Percentiles rank a stretch among this genome's conserved stretches.
phyloP scores from a whole-genome alignment of 2,113 vertebrate species.

The Gallinago media region DNA sequence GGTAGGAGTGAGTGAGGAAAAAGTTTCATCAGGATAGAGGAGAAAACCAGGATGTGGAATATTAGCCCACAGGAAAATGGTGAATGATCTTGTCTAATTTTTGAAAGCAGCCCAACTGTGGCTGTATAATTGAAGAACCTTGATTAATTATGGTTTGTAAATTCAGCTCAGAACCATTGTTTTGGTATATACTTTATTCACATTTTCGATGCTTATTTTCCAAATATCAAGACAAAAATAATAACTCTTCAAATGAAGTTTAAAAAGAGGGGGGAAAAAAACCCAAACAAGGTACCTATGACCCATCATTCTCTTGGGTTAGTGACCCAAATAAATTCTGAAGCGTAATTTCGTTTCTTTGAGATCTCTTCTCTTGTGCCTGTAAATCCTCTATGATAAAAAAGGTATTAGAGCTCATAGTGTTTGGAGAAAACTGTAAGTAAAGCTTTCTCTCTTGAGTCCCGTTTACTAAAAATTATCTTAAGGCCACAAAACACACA shows the following conservation, averaged over 20 bases:
- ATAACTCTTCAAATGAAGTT: not conserved
- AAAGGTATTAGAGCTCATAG: not conserved
- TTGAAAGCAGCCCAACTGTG: not conserved
- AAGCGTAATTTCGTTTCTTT: not conserved
- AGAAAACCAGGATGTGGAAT: not conserved
- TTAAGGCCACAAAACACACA: not conserved
- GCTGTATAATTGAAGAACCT: not conserved
- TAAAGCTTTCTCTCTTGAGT: not conserved
- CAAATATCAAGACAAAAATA: not conserved
- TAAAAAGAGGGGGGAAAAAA: not conserved
- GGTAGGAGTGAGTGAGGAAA: not conserved
- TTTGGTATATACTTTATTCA: not conserved
- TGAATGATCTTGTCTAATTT: not conserved
- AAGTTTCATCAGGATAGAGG: not conserved
- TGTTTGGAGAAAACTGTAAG: not conserved
- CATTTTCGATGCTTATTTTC: not conserved
- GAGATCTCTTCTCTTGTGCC: not conserved
- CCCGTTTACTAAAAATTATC: not conserved
- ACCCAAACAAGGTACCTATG: not conserved
- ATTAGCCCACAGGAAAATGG: not conserved
- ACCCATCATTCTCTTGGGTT: not conserved
- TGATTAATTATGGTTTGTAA: not conserved
- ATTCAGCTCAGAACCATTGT: not conserved
- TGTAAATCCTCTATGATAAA: not conserved
- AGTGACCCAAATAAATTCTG: not conserved